Percentiles rank a stretch among this genome's conserved stretches.
Conservation (phyloP, 2,797 vertebrate species). For the Threskiornis aethiopicus region DNA sequence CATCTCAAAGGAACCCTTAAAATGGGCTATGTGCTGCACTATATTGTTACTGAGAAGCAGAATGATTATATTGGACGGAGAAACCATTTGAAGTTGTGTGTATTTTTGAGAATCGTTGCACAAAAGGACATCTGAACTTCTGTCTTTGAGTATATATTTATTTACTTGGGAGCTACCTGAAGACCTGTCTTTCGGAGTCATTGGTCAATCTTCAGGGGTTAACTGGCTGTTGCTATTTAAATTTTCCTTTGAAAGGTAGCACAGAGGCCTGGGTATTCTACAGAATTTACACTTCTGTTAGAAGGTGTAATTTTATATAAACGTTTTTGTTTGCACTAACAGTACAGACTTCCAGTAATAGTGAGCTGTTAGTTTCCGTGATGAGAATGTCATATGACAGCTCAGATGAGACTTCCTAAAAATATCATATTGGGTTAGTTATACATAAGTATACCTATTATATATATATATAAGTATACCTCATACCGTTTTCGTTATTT, state of each 20-base stretch:
- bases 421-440: neutral
- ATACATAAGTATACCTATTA: neutral
- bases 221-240: neutral
- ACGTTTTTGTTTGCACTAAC: neutral
- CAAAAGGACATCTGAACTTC: neutral
- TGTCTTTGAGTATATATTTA: neutral
- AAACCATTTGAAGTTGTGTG: neutral
- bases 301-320: neutral
- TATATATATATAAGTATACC: too few species aligned
- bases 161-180: neutral
- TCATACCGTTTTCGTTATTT: neutral
- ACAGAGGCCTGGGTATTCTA: neutral
- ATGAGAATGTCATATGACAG: neutral
- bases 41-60: neutral
- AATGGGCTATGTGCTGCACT: neutral
- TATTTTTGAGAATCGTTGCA: neutral
- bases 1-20: neutral
- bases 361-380: neutral
- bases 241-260: neutral
- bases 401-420: neutral
- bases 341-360: neutral
- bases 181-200: neutral
- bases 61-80: neutral
- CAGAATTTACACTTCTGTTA: neutral
- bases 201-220: neutral